phyloP scores from a whole-genome alignment of 2,888 invertebrate genomes.

The Balanococcus diminutus region DNA sequence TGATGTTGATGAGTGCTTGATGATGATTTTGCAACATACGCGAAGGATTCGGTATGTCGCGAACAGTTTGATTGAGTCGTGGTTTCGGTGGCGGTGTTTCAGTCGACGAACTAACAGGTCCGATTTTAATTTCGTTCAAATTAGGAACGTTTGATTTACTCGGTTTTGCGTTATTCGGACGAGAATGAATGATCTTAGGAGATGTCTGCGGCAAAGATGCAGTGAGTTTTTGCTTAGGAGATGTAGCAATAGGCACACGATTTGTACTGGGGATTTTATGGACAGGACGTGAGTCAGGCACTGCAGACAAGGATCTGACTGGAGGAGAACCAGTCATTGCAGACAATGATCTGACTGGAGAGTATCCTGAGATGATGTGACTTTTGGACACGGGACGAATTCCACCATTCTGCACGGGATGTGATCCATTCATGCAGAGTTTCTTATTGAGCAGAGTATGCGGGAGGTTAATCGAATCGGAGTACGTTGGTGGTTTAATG shows the following conservation, averaged over 20 bases:
- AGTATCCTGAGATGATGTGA: background rate
- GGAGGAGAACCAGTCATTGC: background rate
- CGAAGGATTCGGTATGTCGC: constrained; percentile 71
- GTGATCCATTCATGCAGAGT: background rate
- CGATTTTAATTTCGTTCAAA: constrained; percentile 62
- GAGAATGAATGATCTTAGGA: background rate
- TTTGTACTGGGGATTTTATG: background rate
- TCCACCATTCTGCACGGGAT: background rate
- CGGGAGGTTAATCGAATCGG: background rate
- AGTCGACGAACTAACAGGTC: constrained; percentile 57
- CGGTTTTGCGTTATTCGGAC: constrained; percentile 50
- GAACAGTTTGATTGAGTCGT: constrained; percentile 67
- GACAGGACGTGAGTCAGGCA: background rate
- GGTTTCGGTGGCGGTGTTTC: constrained; percentile 59
- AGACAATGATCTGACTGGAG: background rate
- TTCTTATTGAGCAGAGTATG: constrained; percentile 29
- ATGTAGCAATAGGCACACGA: background rate
- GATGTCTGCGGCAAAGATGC: background rate
- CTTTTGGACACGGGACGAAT: background rate
- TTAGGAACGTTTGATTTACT: constrained; percentile 60
- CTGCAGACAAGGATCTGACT: background rate
- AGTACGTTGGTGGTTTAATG: background rate
- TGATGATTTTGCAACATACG: constrained; percentile 67
- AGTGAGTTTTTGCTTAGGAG: background rate
- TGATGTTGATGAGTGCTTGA: constrained; percentile 59